A percentile compares a stretch with the other conserved stretches of the same genome.
Evolutionary conservation across 2,113 vertebrate genomes (phyloP).

Genomic region (Lepisosteus osseus): DNA sequence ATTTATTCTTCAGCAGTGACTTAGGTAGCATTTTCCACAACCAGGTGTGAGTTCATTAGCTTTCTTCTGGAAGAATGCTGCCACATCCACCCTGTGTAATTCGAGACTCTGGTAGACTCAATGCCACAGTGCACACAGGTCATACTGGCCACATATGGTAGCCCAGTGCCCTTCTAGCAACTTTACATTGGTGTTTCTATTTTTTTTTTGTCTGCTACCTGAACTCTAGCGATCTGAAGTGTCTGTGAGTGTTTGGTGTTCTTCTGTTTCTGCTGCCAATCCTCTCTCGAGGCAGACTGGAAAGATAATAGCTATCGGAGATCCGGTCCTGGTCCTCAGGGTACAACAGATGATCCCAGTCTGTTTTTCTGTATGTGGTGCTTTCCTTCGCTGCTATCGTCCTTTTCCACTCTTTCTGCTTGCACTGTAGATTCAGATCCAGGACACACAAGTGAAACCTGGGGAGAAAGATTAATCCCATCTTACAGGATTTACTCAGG

Average conservation of each 20-base stretch:
- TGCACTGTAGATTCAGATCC: conserved; percentile 87
- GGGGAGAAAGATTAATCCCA: conserved; percentile 79
- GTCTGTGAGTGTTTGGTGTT: neutral
- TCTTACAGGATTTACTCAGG: conserved; percentile 89
- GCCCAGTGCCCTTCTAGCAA: too few relatives aligned
- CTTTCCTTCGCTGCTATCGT: conserved; percentile 45
- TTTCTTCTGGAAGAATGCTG: too few relatives aligned
- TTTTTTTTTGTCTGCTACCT: too few relatives aligned
- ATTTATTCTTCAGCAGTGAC: too few relatives aligned
- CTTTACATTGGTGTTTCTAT: too few relatives aligned
- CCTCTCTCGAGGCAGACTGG: neutral
- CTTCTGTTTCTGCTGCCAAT: neutral
- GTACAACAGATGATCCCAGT: neutral
- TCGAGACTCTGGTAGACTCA: too few relatives aligned
- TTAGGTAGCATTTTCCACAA: too few relatives aligned
- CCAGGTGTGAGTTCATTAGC: too few relatives aligned
- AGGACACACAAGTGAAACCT: conserved; percentile 79
- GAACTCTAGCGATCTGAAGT: neutral
- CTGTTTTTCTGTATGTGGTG: conserved; percentile 14
- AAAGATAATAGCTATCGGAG: neutral
- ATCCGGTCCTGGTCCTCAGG: neutral
- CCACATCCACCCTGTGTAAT: too few relatives aligned
- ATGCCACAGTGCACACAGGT: too few relatives aligned
- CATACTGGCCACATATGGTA: too few relatives aligned
- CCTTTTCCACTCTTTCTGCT: conserved; percentile 68